Conservation (phyloP, 2,888 invertebrate genomes). For the Drosophila mulleri region DNA sequence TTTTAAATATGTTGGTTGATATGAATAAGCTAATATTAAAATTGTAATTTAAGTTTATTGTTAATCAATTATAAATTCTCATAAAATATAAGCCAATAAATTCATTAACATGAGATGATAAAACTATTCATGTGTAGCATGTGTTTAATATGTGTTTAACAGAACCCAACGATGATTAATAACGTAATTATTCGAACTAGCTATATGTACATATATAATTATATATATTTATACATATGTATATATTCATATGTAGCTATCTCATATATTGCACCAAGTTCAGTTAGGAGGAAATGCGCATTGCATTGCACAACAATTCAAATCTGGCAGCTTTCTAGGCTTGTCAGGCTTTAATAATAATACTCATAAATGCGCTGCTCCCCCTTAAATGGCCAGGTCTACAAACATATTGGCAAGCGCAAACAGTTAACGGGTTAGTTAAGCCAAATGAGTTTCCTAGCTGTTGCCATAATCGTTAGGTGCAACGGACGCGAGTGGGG, state of each 20-base stretch:
- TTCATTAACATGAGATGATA: neutral
- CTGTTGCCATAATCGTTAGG: constrained; percentile 53
- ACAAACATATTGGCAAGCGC: constrained; percentile 38
- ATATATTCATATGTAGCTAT: neutral
- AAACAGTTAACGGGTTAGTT: constrained; percentile 57
- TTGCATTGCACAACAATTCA: constrained; percentile 9
- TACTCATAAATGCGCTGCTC: constrained; percentile 58
- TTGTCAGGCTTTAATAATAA: constrained; percentile 64
- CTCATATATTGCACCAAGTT: constrained; percentile 14
- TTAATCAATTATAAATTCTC: no score
- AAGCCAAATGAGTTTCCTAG: constrained; percentile 63
- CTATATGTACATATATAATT: neutral
- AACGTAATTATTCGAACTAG: neutral
- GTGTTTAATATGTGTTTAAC: neutral
- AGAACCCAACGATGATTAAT: neutral
- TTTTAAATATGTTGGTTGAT: no score
- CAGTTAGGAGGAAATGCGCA: constrained; percentile 54
- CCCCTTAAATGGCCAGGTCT: constrained; percentile 46
- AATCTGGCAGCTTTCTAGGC: constrained; percentile 61
- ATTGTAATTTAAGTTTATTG: no score
- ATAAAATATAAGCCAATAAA: neutral
- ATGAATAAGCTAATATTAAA: neutral
- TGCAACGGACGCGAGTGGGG: constrained; percentile 42
- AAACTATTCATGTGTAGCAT: neutral
- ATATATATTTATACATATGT: neutral